Conservation (phyloP, 2,797 vertebrate species). For the Scomberomorus guttatus region DNA sequence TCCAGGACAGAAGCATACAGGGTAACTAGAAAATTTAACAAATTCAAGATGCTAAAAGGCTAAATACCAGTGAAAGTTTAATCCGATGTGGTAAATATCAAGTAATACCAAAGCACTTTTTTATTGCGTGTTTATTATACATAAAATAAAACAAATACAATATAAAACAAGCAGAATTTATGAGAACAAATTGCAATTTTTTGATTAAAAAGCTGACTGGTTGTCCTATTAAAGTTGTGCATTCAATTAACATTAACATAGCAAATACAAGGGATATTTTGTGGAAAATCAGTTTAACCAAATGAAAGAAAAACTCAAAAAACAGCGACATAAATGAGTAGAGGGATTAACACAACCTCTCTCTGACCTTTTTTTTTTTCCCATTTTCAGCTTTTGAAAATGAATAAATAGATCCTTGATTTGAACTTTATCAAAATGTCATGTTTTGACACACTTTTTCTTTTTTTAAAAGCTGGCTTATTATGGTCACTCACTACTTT, state of each 20-base stretch:
- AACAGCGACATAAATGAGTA: neutral
- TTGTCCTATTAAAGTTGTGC: neutral
- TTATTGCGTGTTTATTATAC: too few relatives aligned
- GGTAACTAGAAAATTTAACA: neutral
- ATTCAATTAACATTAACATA: neutral
- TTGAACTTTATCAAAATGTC: slow-evolving; percentile 14
- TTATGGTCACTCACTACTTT: neutral
- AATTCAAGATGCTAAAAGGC: neutral
- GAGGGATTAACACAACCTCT: too few relatives aligned
- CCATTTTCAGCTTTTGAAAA: slow-evolving; percentile 4
- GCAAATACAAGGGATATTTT: neutral
- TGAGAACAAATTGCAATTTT: neutral
- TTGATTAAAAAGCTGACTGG: too few relatives aligned
- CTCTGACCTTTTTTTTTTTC: neutral
- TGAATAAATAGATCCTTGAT: neutral
- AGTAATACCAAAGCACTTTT: too few relatives aligned
- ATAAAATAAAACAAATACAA: neutral
- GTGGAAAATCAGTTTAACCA: neutral
- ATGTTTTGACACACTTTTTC: slow-evolving; percentile 4
- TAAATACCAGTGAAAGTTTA: neutral
- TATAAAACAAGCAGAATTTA: neutral
- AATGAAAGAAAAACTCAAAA: neutral
- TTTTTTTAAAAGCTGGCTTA: slow-evolving; percentile 20
- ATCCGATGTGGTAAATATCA: neutral
- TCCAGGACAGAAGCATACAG: neutral